These are phyloP conservation scores for Neocloeon triangulifer DNA, from an alignment of 1,140 invertebrate species.

Conservation along the genomic window DNA sequence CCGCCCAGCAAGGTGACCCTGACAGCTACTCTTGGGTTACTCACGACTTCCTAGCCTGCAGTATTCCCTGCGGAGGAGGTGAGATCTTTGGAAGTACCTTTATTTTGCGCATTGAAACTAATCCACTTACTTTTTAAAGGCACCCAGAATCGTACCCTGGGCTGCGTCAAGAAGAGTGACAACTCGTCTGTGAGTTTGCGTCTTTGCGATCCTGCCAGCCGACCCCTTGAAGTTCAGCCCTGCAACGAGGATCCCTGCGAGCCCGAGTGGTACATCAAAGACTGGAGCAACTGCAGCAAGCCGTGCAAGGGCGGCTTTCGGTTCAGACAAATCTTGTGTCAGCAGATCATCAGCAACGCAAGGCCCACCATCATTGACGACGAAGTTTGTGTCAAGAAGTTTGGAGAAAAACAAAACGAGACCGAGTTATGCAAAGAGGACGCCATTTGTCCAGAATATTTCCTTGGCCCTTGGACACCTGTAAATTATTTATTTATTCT, in stretches of 20 bases:
- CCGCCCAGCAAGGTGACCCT: constrained; percentile 34
- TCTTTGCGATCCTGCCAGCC: constrained; percentile 50
- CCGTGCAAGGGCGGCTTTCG: constrained; percentile 42
- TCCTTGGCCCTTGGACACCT: constrained; percentile 62
- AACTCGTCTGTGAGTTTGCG: constrained; percentile 40
- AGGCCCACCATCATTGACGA: constrained; percentile 43
- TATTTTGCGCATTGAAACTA: background rate
- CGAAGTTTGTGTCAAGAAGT: constrained; percentile 36
- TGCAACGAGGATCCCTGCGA: constrained; percentile 60
- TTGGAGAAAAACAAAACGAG: constrained; percentile 42
- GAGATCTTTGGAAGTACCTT: constrained; percentile 10
- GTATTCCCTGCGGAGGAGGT: constrained; percentile 70
- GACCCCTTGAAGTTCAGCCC: constrained; percentile 38
- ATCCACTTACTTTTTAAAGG: constrained; percentile 22
- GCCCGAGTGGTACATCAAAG: constrained; percentile 55
- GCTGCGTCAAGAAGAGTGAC: constrained; percentile 36
- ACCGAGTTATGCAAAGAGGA: constrained; percentile 51
- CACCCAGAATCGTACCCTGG: constrained; percentile 43
- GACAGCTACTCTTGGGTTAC: constrained; percentile 59
- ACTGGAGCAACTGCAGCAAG: constrained; percentile 65
- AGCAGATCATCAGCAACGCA: constrained; percentile 42
- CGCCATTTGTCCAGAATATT: constrained; percentile 59
- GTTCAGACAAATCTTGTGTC: constrained; percentile 40
- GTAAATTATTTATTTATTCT: constrained; percentile 25
- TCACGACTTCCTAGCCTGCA: constrained; percentile 59